Evolutionary conservation across 23 tunicate genomes (phyloP).

Genomic region (Corella eumyota): DNA sequence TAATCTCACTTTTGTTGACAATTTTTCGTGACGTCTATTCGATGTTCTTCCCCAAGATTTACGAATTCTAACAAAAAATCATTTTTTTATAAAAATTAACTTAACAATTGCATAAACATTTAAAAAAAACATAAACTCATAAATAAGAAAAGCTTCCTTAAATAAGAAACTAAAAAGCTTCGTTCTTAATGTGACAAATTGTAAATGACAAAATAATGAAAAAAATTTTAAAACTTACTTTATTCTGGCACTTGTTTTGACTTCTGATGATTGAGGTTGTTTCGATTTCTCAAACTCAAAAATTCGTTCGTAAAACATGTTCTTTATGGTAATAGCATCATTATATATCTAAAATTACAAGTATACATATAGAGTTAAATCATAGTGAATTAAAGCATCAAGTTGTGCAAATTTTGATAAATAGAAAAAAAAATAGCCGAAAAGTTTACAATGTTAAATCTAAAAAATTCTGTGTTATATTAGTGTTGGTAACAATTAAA

Average conservation of each 20-base stretch:
- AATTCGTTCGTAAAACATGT: conserved; percentile 35
- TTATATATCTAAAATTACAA: conserved; percentile 42
- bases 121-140: too few relatives aligned
- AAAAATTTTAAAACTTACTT: conserved; percentile 29
- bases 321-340: conserved; percentile 55
- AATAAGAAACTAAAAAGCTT: too few relatives aligned
- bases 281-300: conserved; percentile 39
- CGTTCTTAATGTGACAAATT: neutral
- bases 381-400: too few relatives aligned
- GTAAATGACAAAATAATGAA: too few relatives aligned
- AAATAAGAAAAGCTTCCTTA: too few relatives aligned
- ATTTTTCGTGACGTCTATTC: too few relatives aligned
- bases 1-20: too few relatives aligned
- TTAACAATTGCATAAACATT: too few relatives aligned
- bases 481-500: neutral
- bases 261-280: conserved; percentile 20
- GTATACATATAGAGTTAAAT: too few relatives aligned
- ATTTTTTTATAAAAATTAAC: conserved; percentile 1
- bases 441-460: too few relatives aligned
- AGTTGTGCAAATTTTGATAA: too few relatives aligned
- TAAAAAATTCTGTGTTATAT: neutral
- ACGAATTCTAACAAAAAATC: conserved; percentile 6
- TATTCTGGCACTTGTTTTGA: conserved; percentile 62
- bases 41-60: conserved; percentile 21
- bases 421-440: too few relatives aligned